phyloP scores from a whole-genome alignment of 2,113 vertebrate genomes.

The Toxostoma redivivum region DNA sequence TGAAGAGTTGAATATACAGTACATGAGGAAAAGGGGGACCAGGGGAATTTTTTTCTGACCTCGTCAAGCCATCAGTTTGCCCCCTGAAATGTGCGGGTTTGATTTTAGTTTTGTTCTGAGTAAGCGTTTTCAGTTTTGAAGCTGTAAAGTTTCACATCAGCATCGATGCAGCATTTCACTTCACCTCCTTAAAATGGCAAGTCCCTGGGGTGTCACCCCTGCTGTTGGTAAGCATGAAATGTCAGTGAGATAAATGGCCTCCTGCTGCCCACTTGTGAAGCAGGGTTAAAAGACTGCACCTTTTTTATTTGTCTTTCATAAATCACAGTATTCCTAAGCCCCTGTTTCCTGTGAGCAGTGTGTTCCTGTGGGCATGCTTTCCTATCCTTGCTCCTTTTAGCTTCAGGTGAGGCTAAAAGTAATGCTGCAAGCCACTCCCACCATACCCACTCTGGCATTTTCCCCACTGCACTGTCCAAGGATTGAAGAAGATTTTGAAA shows the following conservation, averaged over 20 bases:
- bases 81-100: fast-evolving
- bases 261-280: neutral
- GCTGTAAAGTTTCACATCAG: neutral
- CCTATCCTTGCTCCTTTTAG: neutral
- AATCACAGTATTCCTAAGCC: neutral
- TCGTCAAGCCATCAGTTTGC: neutral
- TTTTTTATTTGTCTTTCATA: neutral
- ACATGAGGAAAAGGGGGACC: neutral
- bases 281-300: neutral
- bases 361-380: neutral
- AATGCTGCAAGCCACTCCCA: neutral
- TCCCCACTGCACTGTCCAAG: neutral
- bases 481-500: neutral
- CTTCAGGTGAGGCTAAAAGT: neutral
- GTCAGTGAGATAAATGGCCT: neutral
- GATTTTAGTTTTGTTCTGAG: neutral
- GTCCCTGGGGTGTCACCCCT: neutral
- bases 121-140: neutral
- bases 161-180: neutral
- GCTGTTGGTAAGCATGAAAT: neutral
- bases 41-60: neutral
- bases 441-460: neutral
- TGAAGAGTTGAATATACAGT: neutral
- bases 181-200: neutral
- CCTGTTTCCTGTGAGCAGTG: neutral